Conservation (phyloP, 2,888 invertebrate genomes). For the Conomelus anceps region DNA sequence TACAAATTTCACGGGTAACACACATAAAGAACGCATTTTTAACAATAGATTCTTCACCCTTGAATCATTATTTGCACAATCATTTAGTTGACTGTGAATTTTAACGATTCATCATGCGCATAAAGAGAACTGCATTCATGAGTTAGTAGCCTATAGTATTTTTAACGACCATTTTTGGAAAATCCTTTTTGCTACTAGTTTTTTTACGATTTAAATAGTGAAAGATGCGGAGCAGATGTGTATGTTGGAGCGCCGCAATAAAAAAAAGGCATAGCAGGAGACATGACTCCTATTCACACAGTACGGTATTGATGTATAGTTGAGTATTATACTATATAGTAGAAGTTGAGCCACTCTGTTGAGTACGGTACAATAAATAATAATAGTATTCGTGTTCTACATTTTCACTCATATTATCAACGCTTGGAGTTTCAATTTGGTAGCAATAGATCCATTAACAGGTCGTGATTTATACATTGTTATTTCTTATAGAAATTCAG, state of each 20-base stretch:
- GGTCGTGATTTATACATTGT: neutral
- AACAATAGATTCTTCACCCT: neutral
- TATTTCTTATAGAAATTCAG: neutral
- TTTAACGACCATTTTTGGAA: neutral
- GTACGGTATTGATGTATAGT: neutral
- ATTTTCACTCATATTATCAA: neutral
- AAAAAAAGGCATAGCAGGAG: neutral
- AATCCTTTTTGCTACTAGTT: neutral
- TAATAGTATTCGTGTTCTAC: too few species aligned
- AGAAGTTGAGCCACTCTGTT: too few species aligned
- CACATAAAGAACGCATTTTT: too few species aligned
- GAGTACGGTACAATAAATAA: too few species aligned
- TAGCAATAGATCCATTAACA: neutral
- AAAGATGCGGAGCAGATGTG: neutral
- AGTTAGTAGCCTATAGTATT: too few species aligned
- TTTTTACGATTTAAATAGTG: neutral
- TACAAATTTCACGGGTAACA: neutral
- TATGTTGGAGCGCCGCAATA: neutral
- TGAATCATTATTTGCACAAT: neutral
- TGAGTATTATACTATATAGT: too few species aligned
- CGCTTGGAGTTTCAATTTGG: neutral
- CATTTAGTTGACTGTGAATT: neutral
- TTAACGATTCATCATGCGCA: neutral
- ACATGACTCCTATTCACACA: neutral
- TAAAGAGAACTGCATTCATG: neutral